Base-by-base conservation (phyloP, 2,797 vertebrate species). In the Smutsia gigantea region DNA sequence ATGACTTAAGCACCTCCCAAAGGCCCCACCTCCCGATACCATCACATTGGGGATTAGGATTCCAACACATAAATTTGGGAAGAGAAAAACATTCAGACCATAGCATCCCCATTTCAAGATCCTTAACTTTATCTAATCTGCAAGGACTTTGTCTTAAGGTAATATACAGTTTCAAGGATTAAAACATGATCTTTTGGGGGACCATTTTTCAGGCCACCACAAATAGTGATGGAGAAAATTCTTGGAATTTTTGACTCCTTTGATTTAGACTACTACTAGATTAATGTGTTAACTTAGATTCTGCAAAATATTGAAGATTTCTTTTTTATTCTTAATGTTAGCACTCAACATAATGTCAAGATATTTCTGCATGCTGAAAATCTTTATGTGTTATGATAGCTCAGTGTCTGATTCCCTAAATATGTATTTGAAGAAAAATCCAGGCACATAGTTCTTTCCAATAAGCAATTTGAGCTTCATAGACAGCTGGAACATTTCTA, bases 401-500 rank as follows among this genome's bases (percentile, higher is more conserved):
- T 94, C 72, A 94, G 21, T 90, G 42, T 81, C 49, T 96, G 63
- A 90, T 34, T 81, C 34, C 27, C 49, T 95, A 95, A 97, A 90
- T 87, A 94, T 37, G 53, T 79, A 78, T 77, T 91, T 89, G 55
- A 75, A 93, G 46, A 95, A 92, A 91, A 66, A 94, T 87, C 39
- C 15, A 83, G 64, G 79, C 79, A 90, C 17, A 25, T 29, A 83
- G 59, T 92, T 94, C 39, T 88, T 86, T 96, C 94, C 94, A 95
- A 83, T 77, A 92, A 97, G 84, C 55, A 96, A 89, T 95, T 81
- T 91, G 79, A 95, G 84, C 59, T 96, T 91, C 66, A 75, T 64
- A 86, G 83, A 55, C 79, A 93, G 69, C 75, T 87, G 97, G 89
- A 63, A 83, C 42, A 51, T 96, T 96, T 96, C 94, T 97, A 96